Conservation (phyloP, 2,113 vertebrate species). For the Muntiacus muntjak region DNA sequence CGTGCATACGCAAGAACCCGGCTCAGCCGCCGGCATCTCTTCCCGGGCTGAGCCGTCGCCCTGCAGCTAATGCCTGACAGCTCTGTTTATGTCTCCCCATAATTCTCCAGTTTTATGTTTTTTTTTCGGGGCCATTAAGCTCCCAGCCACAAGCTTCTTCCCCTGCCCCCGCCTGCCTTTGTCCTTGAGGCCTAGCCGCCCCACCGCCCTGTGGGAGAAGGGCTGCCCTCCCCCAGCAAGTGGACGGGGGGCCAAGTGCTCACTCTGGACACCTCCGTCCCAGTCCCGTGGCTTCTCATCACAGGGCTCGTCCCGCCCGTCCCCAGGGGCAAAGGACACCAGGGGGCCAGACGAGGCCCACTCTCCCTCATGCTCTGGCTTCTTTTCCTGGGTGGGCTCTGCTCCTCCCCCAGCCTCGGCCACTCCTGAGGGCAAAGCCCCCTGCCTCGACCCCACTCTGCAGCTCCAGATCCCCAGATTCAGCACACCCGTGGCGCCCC, state of each 20-base stretch:
- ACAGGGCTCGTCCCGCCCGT: too few relatives aligned
- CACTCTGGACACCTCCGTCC: neutral
- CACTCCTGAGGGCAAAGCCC: neutral
- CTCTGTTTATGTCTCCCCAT: conserved; percentile 75
- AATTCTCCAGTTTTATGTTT: conserved; percentile 73
- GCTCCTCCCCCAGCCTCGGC: neutral
- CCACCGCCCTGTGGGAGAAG: conserved; percentile 14
- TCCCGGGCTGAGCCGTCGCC: conserved; percentile 50
- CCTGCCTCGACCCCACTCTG: neutral
- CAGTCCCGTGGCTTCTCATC: neutral
- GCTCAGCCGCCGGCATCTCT: conserved; percentile 41
- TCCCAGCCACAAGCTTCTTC: conserved; percentile 63
- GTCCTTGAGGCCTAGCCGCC: conserved; percentile 67
- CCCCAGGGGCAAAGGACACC: neutral
- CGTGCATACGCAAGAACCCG: conserved; percentile 34
- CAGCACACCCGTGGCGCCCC: accelerated
- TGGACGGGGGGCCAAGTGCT: neutral
- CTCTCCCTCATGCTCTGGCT: neutral
- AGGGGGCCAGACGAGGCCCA: neutral
- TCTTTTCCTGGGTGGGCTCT: neutral
- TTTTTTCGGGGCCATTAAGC: conserved; percentile 71
- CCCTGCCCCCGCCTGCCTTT: conserved; percentile 59
- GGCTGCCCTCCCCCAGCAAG: neutral
- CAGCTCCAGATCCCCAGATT: neutral
- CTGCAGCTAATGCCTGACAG: conserved; percentile 69